A percentile compares a stretch with the other conserved stretches of the same genome.
Conservation (phyloP, 2,113 vertebrate species). For the Odobenus rosmarus region DNA sequence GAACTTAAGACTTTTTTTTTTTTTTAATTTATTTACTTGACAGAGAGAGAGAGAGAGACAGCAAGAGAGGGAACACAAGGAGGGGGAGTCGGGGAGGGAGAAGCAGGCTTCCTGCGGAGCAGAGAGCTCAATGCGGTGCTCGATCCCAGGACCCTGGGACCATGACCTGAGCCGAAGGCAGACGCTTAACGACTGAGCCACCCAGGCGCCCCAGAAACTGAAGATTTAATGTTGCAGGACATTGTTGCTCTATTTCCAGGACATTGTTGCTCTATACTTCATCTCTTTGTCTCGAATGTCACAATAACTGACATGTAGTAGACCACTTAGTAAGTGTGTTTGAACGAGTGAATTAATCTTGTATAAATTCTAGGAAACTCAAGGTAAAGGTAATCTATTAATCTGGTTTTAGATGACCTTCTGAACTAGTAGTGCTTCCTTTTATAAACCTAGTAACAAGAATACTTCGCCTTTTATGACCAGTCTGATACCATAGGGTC, state of each 20-base stretch:
- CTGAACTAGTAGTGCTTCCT: neutral
- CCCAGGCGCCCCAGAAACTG: no score
- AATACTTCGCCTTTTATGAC: slow-evolving; percentile 30
- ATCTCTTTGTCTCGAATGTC: neutral
- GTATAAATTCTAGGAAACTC: neutral
- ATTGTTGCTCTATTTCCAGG: neutral
- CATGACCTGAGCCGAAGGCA: no score
- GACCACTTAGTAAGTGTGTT: neutral
- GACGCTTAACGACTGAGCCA: no score
- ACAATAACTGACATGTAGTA: neutral
- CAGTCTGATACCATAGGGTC: neutral
- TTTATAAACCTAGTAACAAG: neutral
- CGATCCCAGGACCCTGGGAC: no score
- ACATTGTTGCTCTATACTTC: neutral
- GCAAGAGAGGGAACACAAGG: no score
- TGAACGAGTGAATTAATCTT: neutral
- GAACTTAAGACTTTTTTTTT: neutral
- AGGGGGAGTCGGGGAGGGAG: no score
- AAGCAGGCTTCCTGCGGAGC: no score
- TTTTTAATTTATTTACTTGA: no score
- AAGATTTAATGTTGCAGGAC: neutral
- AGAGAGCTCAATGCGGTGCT: no score
- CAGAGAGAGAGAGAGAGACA: no score
- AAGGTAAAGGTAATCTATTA: neutral
- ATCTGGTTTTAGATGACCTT: neutral